Conservation (phyloP, 92 coral and sea anemone species). For the Siderastrea radians region DNA sequence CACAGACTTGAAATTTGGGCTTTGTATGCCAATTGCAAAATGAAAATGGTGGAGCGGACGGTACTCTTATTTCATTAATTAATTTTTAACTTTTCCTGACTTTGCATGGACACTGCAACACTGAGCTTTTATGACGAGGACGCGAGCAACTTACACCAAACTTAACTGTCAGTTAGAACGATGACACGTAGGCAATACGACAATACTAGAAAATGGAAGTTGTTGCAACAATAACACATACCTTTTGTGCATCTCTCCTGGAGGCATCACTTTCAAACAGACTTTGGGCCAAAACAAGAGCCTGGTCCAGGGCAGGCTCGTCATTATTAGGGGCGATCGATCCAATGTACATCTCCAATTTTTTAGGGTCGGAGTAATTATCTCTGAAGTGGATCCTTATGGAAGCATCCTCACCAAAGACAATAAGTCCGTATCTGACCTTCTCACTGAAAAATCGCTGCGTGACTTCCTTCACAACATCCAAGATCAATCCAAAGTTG, state of each 20-base stretch:
- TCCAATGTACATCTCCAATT: slow-evolving; percentile 62
- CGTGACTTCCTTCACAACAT: slow-evolving; percentile 75
- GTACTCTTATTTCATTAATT: too few species aligned
- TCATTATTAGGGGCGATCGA: slow-evolving; percentile 58
- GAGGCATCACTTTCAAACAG: slow-evolving; percentile 71
- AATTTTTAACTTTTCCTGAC: too few species aligned
- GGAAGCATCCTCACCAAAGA: slow-evolving; percentile 81
- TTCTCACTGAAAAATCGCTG: slow-evolving; percentile 74
- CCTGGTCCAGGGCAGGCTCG: slow-evolving; percentile 69
- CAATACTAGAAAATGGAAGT: neutral
- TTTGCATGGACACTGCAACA: too few species aligned
- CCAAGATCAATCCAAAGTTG: slow-evolving; percentile 75
- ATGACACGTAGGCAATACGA: neutral
- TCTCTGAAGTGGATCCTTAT: slow-evolving; percentile 70
- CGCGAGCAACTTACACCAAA: neutral
- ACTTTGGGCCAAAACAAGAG: slow-evolving; percentile 71
- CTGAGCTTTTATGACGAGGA: neutral
- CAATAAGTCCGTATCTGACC: slow-evolving; percentile 81
- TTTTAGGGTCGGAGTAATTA: slow-evolving; percentile 48
- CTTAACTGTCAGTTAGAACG: neutral
- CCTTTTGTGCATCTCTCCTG: slow-evolving; percentile 87
- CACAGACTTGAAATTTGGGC: too few species aligned
- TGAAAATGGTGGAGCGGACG: too few species aligned
- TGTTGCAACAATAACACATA: neutral
- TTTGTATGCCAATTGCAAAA: too few species aligned